Conservation (phyloP, 1,140 invertebrate species). For the Dreissena rostriformis region DNA sequence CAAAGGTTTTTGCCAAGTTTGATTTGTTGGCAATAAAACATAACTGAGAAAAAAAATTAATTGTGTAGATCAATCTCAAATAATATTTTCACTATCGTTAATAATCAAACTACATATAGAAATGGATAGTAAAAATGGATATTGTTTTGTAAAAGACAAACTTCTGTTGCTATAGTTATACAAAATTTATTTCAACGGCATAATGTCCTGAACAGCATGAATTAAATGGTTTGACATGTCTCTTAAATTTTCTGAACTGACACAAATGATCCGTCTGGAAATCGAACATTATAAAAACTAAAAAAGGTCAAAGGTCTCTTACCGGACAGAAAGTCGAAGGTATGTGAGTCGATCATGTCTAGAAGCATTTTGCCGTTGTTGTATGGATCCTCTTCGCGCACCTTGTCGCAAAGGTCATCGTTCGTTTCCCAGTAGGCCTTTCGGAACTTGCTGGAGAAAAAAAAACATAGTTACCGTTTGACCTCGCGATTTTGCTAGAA, state of each 20-base stretch:
- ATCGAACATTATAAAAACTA: neutral
- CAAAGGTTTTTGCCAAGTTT: too few relatives aligned
- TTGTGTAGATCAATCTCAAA: too few relatives aligned
- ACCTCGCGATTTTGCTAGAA: too few relatives aligned
- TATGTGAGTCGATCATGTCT: conserved; percentile 39
- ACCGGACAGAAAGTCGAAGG: conserved; percentile 51
- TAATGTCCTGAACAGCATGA: neutral
- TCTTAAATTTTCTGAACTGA: neutral
- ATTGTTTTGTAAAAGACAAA: neutral
- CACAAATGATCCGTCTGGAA: neutral
- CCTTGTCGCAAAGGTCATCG: conserved; percentile 18
- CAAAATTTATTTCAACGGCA: neutral
- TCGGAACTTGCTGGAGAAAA: conserved; percentile 2
- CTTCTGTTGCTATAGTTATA: neutral
- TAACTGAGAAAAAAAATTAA: too few relatives aligned
- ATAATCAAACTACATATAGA: too few relatives aligned
- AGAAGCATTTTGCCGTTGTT: conserved; percentile 43
- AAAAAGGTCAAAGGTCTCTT: neutral
- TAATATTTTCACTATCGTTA: too few relatives aligned
- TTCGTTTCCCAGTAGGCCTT: conserved; percentile 46
- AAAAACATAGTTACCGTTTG: neutral
- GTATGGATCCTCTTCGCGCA: conserved; percentile 2
- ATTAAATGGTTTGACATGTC: neutral
- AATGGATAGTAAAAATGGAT: too few relatives aligned
- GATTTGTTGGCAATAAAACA: too few relatives aligned